These are phyloP conservation scores for Ictalurus furcatus DNA, from an alignment of 2,113 vertebrate genomes.

Conservation along the genomic window DNA sequence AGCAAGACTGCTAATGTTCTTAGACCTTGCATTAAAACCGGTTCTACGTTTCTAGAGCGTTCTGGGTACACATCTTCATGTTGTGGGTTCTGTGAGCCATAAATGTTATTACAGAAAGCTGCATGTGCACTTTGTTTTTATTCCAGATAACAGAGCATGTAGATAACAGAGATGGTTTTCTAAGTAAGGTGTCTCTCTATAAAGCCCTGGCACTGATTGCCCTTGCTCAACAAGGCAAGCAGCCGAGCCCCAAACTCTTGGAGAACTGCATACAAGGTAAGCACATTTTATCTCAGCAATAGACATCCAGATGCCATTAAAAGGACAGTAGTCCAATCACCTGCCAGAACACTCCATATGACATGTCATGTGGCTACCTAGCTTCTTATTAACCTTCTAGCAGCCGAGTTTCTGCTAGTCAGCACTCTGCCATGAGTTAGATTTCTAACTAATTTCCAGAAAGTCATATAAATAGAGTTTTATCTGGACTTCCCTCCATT, in stretches of 20 bases:
- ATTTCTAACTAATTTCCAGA: background rate
- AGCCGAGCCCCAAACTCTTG: conserved; percentile 73
- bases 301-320: conserved; percentile 56
- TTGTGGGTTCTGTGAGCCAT: background rate
- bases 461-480: background rate
- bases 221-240: conserved; percentile 77
- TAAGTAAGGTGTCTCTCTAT: conserved; percentile 73
- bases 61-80: background rate
- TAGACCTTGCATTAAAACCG: background rate
- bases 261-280: conserved; percentile 76
- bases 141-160: conserved; percentile 73
- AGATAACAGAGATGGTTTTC: conserved; percentile 67
- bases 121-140: conserved; percentile 25
- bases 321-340: conserved; percentile 33
- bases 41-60: background rate
- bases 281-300: conserved; percentile 14
- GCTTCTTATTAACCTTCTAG: background rate
- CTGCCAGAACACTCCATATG: conserved; percentile 11
- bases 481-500: background rate
- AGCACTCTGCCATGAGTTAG: background rate
- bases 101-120: background rate
- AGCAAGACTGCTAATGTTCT: background rate
- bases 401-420: background rate
- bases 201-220: conserved; percentile 76
- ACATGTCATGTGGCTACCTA: conserved; percentile 1